phyloP scores from a whole-genome alignment of 2,113 vertebrate genomes.

The Stigmatopora argus region DNA sequence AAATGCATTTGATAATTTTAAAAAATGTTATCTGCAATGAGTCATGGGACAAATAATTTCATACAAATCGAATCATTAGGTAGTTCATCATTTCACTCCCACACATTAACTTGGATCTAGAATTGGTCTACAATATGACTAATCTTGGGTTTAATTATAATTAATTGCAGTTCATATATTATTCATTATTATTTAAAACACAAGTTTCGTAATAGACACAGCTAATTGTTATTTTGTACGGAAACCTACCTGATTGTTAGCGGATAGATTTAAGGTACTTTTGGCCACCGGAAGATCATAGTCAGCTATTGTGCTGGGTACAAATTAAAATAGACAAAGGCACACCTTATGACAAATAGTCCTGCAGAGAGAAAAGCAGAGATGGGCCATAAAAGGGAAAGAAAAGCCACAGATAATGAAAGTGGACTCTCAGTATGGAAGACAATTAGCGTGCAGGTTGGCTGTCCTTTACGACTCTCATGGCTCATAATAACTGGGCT shows the following conservation, averaged over 20 bases:
- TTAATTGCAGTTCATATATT: neutral
- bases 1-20: too few species aligned
- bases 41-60: too few species aligned
- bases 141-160: neutral
- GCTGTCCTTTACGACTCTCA: slow-evolving; percentile 66
- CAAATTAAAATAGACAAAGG: slow-evolving; percentile 36
- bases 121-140: neutral
- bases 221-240: neutral
- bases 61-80: too few species aligned
- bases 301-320: slow-evolving; percentile 39
- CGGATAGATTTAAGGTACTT: neutral
- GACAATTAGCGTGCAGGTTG: slow-evolving; percentile 62
- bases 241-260: neutral
- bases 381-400: slow-evolving; percentile 38
- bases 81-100: neutral
- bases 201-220: neutral
- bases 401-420: slow-evolving; percentile 33
- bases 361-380: slow-evolving; percentile 21
- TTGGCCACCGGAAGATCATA: neutral
- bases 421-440: slow-evolving; percentile 50
- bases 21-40: too few species aligned
- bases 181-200: neutral
- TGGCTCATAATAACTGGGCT: slow-evolving; percentile 72
- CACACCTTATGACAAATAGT: slow-evolving; percentile 46
- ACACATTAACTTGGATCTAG: neutral